Conservation (phyloP, 2,888 invertebrate species). For the Polymixis lichenea region DNA sequence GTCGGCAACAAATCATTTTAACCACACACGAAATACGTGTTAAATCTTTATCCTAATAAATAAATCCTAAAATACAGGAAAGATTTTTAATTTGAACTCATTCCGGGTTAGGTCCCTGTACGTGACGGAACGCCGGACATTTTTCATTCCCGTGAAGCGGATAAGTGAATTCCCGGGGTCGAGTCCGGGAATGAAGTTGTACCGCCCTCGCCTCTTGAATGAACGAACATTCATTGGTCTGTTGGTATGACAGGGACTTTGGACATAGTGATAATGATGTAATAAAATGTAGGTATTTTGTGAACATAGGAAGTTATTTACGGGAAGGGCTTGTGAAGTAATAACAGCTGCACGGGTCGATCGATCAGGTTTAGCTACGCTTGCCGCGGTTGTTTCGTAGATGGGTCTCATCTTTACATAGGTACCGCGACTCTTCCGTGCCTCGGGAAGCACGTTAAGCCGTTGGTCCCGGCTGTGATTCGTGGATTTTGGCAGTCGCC, state of each 20-base stretch:
- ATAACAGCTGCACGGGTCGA: too few species aligned
- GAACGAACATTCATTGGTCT: constrained; percentile 41
- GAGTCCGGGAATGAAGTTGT: constrained; percentile 47
- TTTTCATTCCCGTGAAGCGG: constrained; percentile 52
- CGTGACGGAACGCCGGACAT: constrained; percentile 45
- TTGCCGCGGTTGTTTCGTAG: too few species aligned
- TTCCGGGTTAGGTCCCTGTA: constrained; percentile 5
- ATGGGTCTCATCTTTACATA: too few species aligned
- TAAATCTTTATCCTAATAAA: not conserved
- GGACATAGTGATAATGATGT: not conserved
- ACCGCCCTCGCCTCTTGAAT: constrained; percentile 17
- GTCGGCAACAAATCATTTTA: not conserved
- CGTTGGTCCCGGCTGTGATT: too few species aligned
- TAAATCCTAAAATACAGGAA: constrained; percentile 12
- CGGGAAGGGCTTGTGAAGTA: too few species aligned
- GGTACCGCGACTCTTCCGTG: too few species aligned
- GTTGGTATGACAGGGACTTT: constrained; percentile 2
- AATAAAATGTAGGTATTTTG: constrained; percentile 18
- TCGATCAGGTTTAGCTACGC: too few species aligned
- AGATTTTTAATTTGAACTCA: constrained; percentile 37
- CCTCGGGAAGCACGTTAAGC: too few species aligned
- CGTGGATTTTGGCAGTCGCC: too few species aligned
- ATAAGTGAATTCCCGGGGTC: constrained; percentile 51
- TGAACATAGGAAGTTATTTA: not conserved
- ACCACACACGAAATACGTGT: constrained; percentile 3